Evolutionary conservation across 2,888 invertebrate genomes (phyloP).

Genomic region (Charanyca ferruginea): DNA sequence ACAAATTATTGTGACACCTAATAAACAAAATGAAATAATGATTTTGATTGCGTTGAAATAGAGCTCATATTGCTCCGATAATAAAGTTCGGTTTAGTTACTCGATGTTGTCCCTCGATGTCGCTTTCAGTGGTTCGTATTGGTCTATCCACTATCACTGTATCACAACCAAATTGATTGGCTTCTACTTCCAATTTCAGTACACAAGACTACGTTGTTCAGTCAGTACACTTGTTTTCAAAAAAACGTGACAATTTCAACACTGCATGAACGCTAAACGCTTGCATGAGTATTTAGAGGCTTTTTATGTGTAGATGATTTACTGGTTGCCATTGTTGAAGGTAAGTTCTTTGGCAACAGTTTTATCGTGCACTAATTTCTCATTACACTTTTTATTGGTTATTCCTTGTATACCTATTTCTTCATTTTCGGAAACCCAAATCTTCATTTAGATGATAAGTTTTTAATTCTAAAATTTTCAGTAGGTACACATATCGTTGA

Average conservation of each 20-base stretch:
- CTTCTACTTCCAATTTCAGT: constrained; percentile 77
- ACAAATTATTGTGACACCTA: not conserved
- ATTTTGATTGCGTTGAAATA: not conserved
- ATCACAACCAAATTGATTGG: constrained; percentile 83
- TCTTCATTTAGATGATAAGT: constrained; percentile 33
- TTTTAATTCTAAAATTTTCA: not conserved
- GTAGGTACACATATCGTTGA: not conserved
- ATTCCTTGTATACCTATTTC: constrained; percentile 16
- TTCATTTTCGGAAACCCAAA: constrained; percentile 18
- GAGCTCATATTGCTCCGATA: not conserved
- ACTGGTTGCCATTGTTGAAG: constrained; percentile 66
- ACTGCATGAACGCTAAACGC: constrained; percentile 87
- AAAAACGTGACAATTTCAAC: constrained; percentile 79
- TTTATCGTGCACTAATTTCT: constrained; percentile 55
- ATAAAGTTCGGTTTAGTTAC: constrained; percentile 81
- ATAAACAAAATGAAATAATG: not conserved
- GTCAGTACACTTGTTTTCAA: constrained; percentile 74
- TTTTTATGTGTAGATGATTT: constrained; percentile 88
- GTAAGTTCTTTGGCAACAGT: constrained; percentile 72
- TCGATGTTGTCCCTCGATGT: constrained; percentile 90
- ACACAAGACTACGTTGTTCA: constrained; percentile 81
- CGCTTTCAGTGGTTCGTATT: constrained; percentile 89
- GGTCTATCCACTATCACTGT: constrained; percentile 87
- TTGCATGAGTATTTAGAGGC: constrained; percentile 87
- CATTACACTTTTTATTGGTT: constrained; percentile 43